These are phyloP conservation scores for Bathynomus jamesi DNA, from an alignment of 1,140 invertebrate species.

Conservation along the genomic window DNA sequence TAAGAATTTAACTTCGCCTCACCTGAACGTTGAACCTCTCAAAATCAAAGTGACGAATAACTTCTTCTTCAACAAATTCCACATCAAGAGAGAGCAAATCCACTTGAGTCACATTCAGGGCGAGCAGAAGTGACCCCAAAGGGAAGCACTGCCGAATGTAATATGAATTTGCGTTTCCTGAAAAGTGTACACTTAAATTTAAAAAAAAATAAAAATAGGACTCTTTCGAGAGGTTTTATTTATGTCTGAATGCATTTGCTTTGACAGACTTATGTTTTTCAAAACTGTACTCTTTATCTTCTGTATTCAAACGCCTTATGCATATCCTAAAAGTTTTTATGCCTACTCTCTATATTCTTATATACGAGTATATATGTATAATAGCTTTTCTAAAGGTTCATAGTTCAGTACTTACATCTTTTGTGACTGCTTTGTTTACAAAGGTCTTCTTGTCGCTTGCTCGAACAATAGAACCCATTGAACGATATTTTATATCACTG, in stretches of 20 bases:
- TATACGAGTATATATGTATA: too few species aligned
- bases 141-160: neutral
- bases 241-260: too few species aligned
- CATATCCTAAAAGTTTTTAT: too few species aligned
- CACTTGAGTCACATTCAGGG: neutral
- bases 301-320: too few species aligned
- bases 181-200: too few species aligned
- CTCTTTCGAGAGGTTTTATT: too few species aligned
- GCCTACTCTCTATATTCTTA: too few species aligned
- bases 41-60: neutral
- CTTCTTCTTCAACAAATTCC: neutral
- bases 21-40: neutral
- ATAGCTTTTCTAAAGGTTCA: too few species aligned
- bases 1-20: neutral
- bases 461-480: neutral
- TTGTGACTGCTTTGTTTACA: neutral
- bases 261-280: too few species aligned
- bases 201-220: too few species aligned
- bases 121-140: neutral
- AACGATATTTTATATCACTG: neutral
- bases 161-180: neutral
- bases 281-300: too few species aligned
- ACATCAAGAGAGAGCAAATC: neutral
- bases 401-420: neutral
- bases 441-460: too few species aligned